These are phyloP conservation scores for Coleophora deauratella DNA, from an alignment of 2,888 invertebrate species.

Conservation along the genomic window DNA sequence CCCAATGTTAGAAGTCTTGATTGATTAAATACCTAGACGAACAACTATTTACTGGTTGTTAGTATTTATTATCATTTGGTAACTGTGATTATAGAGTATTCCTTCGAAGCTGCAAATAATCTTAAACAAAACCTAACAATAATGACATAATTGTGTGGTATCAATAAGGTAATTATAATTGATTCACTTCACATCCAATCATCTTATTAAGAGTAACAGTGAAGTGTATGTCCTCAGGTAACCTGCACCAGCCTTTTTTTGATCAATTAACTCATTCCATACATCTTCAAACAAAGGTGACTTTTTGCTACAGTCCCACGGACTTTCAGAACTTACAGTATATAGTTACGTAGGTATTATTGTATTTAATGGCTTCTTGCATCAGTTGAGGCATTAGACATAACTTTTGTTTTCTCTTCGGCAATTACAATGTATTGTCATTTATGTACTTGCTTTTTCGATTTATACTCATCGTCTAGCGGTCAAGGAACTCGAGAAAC, in stretches of 20 bases:
- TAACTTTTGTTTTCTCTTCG: slow-evolving; percentile 32
- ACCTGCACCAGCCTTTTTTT: slow-evolving; percentile 1
- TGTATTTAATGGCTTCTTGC: slow-evolving; percentile 14
- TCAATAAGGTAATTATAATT: too few relatives aligned
- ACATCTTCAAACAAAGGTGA: slow-evolving; percentile 23
- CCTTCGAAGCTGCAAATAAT: too few relatives aligned
- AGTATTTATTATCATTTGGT: too few relatives aligned
- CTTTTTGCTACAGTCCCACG: slow-evolving; percentile 36
- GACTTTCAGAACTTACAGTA: slow-evolving; percentile 40
- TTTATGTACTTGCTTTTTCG: not conserved
- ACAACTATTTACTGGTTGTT: too few relatives aligned
- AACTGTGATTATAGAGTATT: too few relatives aligned
- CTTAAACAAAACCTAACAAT: too few relatives aligned
- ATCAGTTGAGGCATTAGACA: slow-evolving; percentile 12
- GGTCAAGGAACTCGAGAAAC: too few relatives aligned
- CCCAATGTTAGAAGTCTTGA: too few relatives aligned
- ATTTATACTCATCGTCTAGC: too few relatives aligned
- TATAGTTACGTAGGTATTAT: slow-evolving; percentile 21
- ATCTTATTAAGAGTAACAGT: slow-evolving; percentile 5
- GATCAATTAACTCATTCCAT: slow-evolving; percentile 18
- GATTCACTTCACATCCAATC: too few relatives aligned
- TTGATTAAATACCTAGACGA: too few relatives aligned
- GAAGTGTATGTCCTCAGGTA: not conserved
- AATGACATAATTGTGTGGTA: too few relatives aligned
- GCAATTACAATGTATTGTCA: slow-evolving; percentile 8